phyloP scores from a whole-genome alignment of 2,888 invertebrate genomes.

The Coenonympha arcania region DNA sequence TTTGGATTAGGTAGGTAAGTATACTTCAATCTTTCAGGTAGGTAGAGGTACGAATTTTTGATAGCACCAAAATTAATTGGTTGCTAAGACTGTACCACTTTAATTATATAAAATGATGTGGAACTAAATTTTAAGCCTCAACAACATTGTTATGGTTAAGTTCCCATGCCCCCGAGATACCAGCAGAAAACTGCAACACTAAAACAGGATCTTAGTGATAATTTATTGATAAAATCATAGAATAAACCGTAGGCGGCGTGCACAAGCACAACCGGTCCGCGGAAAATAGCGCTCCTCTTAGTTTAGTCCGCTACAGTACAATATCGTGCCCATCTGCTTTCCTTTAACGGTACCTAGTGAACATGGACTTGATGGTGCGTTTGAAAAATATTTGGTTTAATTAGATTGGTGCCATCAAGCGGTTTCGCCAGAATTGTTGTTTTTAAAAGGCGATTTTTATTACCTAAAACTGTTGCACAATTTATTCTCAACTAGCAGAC shows the following conservation, averaged over 20 bases:
- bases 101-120: neutral
- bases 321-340: conserved; percentile 31
- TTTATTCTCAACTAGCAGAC: too few relatives aligned
- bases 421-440: too few relatives aligned
- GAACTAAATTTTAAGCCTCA: conserved; percentile 8
- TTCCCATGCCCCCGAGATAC: conserved; percentile 56
- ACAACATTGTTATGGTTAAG: conserved; percentile 28
- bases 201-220: conserved; percentile 67
- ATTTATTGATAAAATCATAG: conserved; percentile 57
- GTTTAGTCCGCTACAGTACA: conserved; percentile 22
- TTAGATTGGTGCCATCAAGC: too few relatives aligned
- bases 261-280: conserved; percentile 37
- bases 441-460: too few relatives aligned
- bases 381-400: neutral
- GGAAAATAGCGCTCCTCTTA: conserved; percentile 42
- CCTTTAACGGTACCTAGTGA: conserved; percentile 38
- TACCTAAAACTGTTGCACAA: too few relatives aligned
- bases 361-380: conserved; percentile 9
- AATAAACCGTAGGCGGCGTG: conserved; percentile 54
- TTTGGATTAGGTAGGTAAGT: too few relatives aligned
- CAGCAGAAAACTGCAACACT: conserved; percentile 50
- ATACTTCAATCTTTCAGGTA: too few relatives aligned
- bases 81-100: neutral
- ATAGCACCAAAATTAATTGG: neutral
- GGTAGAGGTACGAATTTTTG: neutral